Percentiles rank a stretch among this genome's conserved stretches.
phyloP scores from a whole-genome alignment of 2,797 vertebrate species.

The Chrosomus eos region DNA sequence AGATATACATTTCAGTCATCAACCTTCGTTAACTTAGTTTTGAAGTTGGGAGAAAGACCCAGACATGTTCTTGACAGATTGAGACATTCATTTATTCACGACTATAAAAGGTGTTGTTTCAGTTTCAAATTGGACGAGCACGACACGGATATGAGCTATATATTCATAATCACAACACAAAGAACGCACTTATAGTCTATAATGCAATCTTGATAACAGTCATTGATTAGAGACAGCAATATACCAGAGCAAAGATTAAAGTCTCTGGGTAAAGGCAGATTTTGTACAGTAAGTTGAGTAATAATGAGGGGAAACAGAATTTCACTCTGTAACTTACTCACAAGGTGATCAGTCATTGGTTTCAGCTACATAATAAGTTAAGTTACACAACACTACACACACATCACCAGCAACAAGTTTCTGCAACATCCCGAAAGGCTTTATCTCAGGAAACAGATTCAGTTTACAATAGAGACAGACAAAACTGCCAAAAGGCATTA shows the following conservation, averaged over 20 bases:
- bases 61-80: neutral
- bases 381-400: neutral
- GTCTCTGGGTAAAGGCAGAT: neutral
- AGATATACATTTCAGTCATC: neutral
- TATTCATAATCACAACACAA: neutral
- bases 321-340: neutral
- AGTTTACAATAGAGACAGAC: neutral
- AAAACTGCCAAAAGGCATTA: neutral
- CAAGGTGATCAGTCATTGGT: neutral
- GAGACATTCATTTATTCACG: neutral
- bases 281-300: neutral
- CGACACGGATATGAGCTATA: neutral
- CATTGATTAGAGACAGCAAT: neutral
- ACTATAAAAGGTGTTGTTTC: neutral
- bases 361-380: neutral
- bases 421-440: neutral
- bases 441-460: constrained; percentile 27
- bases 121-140: neutral
- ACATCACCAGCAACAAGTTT: neutral
- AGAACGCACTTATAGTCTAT: neutral
- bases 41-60: neutral
- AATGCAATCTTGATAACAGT: neutral
- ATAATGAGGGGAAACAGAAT: neutral
- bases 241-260: neutral
- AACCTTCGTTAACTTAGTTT: neutral